Evolutionary conservation across 2,888 invertebrate genomes (phyloP).

Genomic region (Lymantria dispar): DNA sequence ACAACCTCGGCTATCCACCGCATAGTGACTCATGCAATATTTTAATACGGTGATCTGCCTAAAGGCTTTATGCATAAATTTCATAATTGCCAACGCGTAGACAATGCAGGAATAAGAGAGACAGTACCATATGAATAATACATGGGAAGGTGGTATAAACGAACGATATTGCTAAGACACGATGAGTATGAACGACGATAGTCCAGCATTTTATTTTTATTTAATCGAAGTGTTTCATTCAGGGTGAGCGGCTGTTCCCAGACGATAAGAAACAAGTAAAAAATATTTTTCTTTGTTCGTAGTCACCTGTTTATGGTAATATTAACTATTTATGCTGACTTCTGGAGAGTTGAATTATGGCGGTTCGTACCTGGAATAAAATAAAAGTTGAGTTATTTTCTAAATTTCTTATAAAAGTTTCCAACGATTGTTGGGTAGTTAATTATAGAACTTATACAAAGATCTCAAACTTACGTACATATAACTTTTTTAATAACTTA

Average conservation of each 20-base stretch:
- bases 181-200: conserved; percentile 46
- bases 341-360: conserved; percentile 19
- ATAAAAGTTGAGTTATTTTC: not conserved
- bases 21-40: conserved; percentile 59
- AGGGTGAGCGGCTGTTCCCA: conserved; percentile 50
- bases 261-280: conserved; percentile 40
- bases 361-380: conserved; percentile 3
- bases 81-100: conserved; percentile 75
- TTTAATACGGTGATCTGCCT: conserved; percentile 65
- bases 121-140: conserved; percentile 68
- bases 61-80: conserved; percentile 74
- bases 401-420: too few species aligned
- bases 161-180: conserved; percentile 51
- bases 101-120: conserved; percentile 75
- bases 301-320: conserved; percentile 39
- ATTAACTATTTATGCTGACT: conserved; percentile 31
- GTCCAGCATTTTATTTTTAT: conserved; percentile 56
- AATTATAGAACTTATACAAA: too few species aligned
- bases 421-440: too few species aligned
- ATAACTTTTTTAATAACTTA: too few species aligned
- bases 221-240: conserved; percentile 55
- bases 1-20: conserved; percentile 61
- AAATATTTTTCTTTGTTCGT: conserved; percentile 37
- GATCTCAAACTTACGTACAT: too few species aligned
- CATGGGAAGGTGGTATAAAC: conserved; percentile 49